Evolutionary conservation across 1,140 invertebrate genomes (phyloP), one percentile per base, ranked within the genome.

Genomic region (Drosophila azteca): DNA sequence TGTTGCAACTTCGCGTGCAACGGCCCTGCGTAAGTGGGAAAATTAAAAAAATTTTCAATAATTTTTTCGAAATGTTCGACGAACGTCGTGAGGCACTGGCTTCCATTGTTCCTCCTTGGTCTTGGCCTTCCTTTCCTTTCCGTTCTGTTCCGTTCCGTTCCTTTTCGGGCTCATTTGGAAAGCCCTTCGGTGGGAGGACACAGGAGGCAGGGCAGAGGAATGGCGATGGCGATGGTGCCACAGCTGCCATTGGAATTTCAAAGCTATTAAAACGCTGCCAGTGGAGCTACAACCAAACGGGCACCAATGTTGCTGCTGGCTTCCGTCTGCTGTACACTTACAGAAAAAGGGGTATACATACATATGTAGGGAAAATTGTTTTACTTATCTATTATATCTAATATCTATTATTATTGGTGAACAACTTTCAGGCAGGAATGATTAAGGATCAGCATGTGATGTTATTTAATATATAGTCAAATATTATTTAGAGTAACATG

Each of bases 251-350:
- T 78, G 82, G 79, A 90, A 80, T 90, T 90, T 78, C 90, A 84
- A 88, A 91, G 90, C 87, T 90, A 91, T 91, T 91, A 91, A 91
- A 91, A 90, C 85, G 84, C 79, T 90, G 70, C 82, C 69, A 87
- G 75, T 68, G 69, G 73, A 77, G 74, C 82, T 73, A 82, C 78
- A 69, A 73, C 85, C 90, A 91, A 87, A 87, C 72, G 90, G 84
- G 81, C 68, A 75, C 75, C 78, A 52, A 65, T 69, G 66, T 50
- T 69, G 13, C 66, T 61, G 49, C 63, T 55, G n/a, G 13, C 64
- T 64, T 66, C 69, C 48, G 24, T 20, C 52, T 31, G 31, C n/a
- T 20, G 29, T 69, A 55, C 67, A 35, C 67, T 69, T 24, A 59
- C 61, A 8, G 9, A 3, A 50, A 44, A 29, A n/a, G 49, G 71